Percentiles rank a stretch among this genome's conserved stretches.
Conservation (phyloP, 2,888 invertebrate genomes). For the Patella pellucida region DNA sequence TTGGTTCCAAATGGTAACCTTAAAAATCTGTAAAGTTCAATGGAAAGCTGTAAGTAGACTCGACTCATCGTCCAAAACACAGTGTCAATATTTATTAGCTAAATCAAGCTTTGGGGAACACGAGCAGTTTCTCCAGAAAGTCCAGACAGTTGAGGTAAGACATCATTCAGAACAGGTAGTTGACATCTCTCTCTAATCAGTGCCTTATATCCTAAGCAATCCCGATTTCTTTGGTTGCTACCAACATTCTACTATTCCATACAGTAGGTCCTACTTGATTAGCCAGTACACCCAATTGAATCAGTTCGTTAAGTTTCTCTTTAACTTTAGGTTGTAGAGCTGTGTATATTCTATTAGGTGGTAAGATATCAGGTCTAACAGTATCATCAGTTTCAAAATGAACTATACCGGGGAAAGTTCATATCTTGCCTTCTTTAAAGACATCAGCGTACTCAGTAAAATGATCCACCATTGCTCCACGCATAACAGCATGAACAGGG, state of each 20-base stretch:
- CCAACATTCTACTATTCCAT: background rate
- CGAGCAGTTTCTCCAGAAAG: too few relatives aligned
- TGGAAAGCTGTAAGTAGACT: constrained; percentile 26
- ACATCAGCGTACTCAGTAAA: background rate
- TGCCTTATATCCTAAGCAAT: background rate
- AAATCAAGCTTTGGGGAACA: background rate
- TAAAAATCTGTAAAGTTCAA: constrained; percentile 19
- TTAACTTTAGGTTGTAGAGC: background rate
- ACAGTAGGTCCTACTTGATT: background rate
- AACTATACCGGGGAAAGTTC: background rate
- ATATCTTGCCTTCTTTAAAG: background rate
- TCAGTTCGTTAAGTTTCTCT: constrained; percentile 1
- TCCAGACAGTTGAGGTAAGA: background rate
- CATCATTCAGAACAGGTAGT: constrained; percentile 3
- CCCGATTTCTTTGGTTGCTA: background rate
- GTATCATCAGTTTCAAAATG: constrained; percentile 3
- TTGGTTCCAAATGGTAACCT: constrained; percentile 35
- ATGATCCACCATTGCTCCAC: background rate
- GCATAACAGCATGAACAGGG: background rate
- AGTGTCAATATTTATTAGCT: constrained; percentile 14
- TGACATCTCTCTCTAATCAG: background rate
- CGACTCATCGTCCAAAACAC: constrained; percentile 22
- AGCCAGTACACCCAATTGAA: background rate
- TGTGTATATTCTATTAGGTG: background rate
- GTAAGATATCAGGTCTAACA: background rate